These are phyloP conservation scores for Sceliomorpha sp. DNA, from an alignment of 2,888 invertebrate genomes.

Conservation along the genomic window DNA sequence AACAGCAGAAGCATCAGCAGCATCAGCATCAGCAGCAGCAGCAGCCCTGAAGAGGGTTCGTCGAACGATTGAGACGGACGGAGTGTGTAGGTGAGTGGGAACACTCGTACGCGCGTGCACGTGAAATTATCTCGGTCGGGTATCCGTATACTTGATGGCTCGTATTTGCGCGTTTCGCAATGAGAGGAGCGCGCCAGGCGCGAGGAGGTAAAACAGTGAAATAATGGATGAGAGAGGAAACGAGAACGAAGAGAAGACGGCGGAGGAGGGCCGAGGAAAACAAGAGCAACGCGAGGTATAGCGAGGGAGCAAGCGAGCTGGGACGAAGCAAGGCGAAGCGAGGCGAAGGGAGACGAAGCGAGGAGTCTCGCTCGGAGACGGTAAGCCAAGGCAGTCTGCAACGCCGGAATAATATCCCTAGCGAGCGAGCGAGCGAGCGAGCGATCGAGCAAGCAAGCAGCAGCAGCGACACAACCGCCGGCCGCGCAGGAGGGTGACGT, in stretches of 20 bases:
- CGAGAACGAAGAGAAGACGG: slow-evolving; percentile 55
- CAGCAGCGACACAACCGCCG: slow-evolving; percentile 56
- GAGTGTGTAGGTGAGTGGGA: slow-evolving; percentile 35
- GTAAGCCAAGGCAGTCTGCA: slow-evolving; percentile 7
- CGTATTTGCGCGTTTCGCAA: slow-evolving; percentile 51
- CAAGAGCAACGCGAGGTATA: slow-evolving; percentile 33
- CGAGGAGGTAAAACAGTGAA: slow-evolving; percentile 70
- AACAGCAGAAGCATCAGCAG: no score
- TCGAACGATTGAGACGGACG: slow-evolving; percentile 39
- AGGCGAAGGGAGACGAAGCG: slow-evolving; percentile 36
- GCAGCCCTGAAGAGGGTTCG: slow-evolving; percentile 32
- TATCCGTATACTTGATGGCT: slow-evolving; percentile 50
- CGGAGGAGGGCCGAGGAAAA: slow-evolving; percentile 23
- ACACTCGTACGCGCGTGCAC: slow-evolving; percentile 17
- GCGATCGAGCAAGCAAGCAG: slow-evolving; percentile 39
- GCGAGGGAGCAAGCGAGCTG: slow-evolving; percentile 26
- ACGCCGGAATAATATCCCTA: slow-evolving; percentile 2
- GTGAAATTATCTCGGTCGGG: slow-evolving; percentile 45
- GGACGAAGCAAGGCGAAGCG: slow-evolving; percentile 28
- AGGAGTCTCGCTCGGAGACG: slow-evolving; percentile 18
- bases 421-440: slow-evolving; percentile 26
- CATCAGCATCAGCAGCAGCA: no score
- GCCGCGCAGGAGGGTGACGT: slow-evolving; percentile 68
- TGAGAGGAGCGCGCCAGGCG: slow-evolving; percentile 51
- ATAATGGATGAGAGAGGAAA: slow-evolving; percentile 72